phyloP scores from a whole-genome alignment of 2,797 vertebrate species.

The Anableps anableps region DNA sequence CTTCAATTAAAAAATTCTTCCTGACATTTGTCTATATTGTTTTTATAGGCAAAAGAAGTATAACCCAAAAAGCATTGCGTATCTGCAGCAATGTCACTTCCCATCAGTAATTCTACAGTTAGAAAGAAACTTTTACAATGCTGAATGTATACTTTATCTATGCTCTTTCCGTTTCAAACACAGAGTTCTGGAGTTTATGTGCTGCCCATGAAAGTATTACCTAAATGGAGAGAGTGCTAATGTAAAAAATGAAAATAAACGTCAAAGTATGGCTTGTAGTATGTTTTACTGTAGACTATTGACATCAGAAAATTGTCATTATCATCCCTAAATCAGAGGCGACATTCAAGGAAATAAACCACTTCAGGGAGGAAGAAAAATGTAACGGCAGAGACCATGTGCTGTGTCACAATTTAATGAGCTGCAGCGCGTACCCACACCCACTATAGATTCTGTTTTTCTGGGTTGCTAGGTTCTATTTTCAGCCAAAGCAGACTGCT shows the following conservation, averaged over 20 bases:
- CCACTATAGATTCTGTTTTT: conserved; percentile 69
- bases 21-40: neutral
- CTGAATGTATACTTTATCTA: neutral
- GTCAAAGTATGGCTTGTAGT: neutral
- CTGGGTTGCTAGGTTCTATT: conserved; percentile 77
- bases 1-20: neutral
- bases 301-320: conserved; percentile 9
- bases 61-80: neutral
- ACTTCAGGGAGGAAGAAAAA: conserved; percentile 30
- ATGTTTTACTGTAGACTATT: too few species aligned
- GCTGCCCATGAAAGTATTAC: neutral
- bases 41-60: neutral
- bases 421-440: conserved; percentile 51
- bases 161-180: neutral
- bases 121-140: neutral
- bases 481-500: conserved; percentile 77
- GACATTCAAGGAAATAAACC: conserved; percentile 3
- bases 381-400: conserved; percentile 39
- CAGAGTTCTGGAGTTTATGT: neutral
- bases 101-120: neutral
- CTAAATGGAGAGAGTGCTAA: neutral
- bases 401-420: conserved; percentile 61
- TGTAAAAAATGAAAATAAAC: neutral
- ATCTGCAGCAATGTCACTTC: neutral
- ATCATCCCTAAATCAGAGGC: conserved; percentile 3